Percentiles rank a stretch among this genome's conserved stretches.
These are phyloP conservation scores for Caenorhabditis elegans DNA, from an alignment of 1,140 invertebrate genomes.

Conservation along the genomic window WBcel235 BX284605.5:19554001-19554500, in stretches of 20 bases:
- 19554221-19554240: no score
- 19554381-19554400: background rate
- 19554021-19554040: background rate
- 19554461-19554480: constrained; percentile 29
- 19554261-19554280: background rate
- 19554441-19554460: background rate
- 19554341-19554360: background rate
- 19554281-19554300: background rate
- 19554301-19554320: constrained; percentile 11
- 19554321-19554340: background rate
- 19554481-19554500: constrained; percentile 23
- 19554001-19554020: background rate
- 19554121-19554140: background rate
- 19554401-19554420: background rate
- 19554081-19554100: background rate
- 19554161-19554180: background rate
- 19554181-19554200: background rate
- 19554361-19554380: background rate
- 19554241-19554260: background rate
- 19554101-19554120: background rate
- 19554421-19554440: background rate
- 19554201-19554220: background rate
- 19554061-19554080: background rate
- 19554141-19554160: background rate
- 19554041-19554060: no score